These are phyloP conservation scores for Bruchidius siliquastri DNA, from an alignment of 2,888 invertebrate species.

Conservation along the genomic window DNA sequence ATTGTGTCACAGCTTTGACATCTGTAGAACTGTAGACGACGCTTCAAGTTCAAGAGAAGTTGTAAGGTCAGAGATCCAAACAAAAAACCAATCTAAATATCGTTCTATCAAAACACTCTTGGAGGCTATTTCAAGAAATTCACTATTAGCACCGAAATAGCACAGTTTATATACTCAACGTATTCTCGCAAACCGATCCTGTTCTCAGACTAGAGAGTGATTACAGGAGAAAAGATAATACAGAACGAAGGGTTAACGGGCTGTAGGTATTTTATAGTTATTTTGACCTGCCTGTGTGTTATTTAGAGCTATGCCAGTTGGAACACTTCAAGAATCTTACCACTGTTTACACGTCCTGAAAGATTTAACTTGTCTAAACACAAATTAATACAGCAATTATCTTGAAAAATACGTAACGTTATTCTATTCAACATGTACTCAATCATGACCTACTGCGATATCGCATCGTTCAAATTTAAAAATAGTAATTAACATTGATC, in stretches of 20 bases:
- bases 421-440: not conserved
- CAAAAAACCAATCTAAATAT: no score
- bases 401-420: not conserved
- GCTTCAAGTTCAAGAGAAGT: no score
- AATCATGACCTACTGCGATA: not conserved
- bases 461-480: not conserved
- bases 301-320: not conserved
- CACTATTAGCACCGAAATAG: not conserved
- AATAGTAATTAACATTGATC: not conserved
- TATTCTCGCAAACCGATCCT: not conserved
- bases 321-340: not conserved
- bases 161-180: not conserved
- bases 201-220: not conserved
- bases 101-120: no score
- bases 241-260: not conserved
- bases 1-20: no score
- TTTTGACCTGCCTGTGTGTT: not conserved
- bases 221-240: not conserved
- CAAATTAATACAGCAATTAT: not conserved
- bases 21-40: no score
- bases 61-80: no score
- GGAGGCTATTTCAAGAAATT: no score
- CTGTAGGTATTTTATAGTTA: not conserved
- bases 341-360: not conserved
- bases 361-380: not conserved